Evolutionary conservation across 1,140 invertebrate species (phyloP).

Genomic region (Hesperophylax magnus): DNA sequence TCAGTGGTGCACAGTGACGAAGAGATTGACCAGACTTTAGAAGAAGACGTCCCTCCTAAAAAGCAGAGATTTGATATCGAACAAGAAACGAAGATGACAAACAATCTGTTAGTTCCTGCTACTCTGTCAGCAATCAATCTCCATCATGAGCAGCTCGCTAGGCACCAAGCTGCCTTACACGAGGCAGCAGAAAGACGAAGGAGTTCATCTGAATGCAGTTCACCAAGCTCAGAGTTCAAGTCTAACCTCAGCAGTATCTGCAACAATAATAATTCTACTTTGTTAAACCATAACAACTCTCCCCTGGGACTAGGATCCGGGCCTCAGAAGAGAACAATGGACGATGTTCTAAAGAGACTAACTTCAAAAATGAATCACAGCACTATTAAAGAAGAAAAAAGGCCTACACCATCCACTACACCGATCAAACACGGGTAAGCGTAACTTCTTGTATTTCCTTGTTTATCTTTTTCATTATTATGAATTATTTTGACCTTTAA

Average conservation of each 20-base stretch:
- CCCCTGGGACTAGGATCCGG: slow-evolving; percentile 61
- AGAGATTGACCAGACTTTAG: slow-evolving; percentile 67
- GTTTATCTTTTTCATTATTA: not conserved
- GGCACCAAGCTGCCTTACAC: slow-evolving; percentile 57
- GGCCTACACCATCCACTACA: slow-evolving; percentile 77
- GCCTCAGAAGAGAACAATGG: slow-evolving; percentile 81
- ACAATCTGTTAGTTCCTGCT: slow-evolving; percentile 69
- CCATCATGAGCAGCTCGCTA: slow-evolving; percentile 66
- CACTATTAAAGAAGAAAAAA: slow-evolving; percentile 76
- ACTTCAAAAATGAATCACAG: slow-evolving; percentile 85
- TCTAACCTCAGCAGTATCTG: slow-evolving; percentile 64
- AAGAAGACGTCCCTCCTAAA: slow-evolving; percentile 70
- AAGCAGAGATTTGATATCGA: slow-evolving; percentile 65
- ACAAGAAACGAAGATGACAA: slow-evolving; percentile 65
- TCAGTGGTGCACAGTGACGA: slow-evolving; percentile 74
- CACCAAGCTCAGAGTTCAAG: slow-evolving; percentile 75
- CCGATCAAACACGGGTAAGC: slow-evolving; percentile 73
- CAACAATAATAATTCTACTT: slow-evolving; percentile 69
- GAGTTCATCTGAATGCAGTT: slow-evolving; percentile 80
- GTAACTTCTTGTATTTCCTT: not conserved
- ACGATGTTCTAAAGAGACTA: slow-evolving; percentile 87
- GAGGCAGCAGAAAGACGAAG: slow-evolving; percentile 64
- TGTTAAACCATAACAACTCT: slow-evolving; percentile 68
- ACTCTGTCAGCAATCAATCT: slow-evolving; percentile 67
- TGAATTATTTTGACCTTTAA: no score